Evolutionary conservation across 2,888 invertebrate species (phyloP), one percentile per base, ranked within the genome.

Genomic region (Trachelus stipa): DNA sequence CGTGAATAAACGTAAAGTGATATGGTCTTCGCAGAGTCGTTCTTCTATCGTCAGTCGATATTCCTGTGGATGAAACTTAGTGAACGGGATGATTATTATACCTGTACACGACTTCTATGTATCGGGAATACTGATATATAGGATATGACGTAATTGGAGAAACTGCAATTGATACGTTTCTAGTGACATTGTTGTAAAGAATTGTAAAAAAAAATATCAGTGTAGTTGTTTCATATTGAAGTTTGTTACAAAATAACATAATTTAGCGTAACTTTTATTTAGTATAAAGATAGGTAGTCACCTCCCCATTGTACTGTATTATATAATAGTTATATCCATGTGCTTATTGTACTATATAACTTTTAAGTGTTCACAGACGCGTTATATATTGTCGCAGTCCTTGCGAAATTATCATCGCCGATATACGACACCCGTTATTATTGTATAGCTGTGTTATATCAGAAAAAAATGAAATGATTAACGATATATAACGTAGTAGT

Each of bases 261-360:
- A 83, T 86, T 86, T 87, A 86, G 87, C 83, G 85, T 89, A 82
- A 90, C 82, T 85, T 56, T 56, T 56, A 85, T 88, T 87, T 87
- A 84, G 83, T 85, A 56, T 56, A 56, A 23, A 15, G 23, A 56
- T 56, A 87, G 85, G 83, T 88, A 89, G 86, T 83, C 81, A 86
- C 82, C 86, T 88, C 85, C 86, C 40, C 23, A 56, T 56, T 56
- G 33, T 33, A 85, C 87, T 88, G 86, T 87, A 89, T 86, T 90
- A 87, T 90, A 89, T 87, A 86, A 88, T 88, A 89, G 87, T 85
- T 85, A 88, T 89, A 88, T 88, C 84, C 86, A 88, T 87, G 88
- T 90, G 90, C 90, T 90, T 90, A 89, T 87, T 90, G 88, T 90
- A 90, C 87, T 87, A 88, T 88, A 89, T 89, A 88, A 86, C 89